A percentile compares a stretch with the other conserved stretches of the same genome.
Evolutionary conservation across 2,797 vertebrate genomes (phyloP).

Genomic region (Cryptoblepharus egeriae): DNA sequence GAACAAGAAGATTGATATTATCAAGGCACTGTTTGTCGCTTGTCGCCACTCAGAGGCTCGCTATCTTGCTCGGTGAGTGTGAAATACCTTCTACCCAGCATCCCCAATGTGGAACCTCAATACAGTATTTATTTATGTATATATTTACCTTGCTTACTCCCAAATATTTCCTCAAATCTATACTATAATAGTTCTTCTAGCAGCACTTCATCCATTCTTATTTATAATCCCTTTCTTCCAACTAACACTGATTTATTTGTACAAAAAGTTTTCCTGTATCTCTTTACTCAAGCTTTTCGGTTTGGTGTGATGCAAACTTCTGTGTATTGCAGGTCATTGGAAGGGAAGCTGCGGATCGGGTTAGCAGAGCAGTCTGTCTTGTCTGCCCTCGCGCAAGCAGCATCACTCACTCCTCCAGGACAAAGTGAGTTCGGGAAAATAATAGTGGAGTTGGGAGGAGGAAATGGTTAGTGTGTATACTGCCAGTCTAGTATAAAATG

Average conservation of each 20-base stretch:
- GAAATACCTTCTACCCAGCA: not conserved
- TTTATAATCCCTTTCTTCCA: not conserved
- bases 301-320: not conserved
- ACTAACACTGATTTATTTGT: not conserved
- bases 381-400: constrained; percentile 85
- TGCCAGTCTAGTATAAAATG: not conserved
- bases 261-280: not conserved
- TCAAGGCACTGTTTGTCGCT: constrained; percentile 92
- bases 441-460: not conserved
- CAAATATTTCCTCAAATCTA: not conserved
- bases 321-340: constrained; percentile 82
- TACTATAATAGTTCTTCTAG: not conserved
- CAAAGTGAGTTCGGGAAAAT: constrained; percentile 80
- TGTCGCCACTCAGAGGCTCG: constrained; percentile 91
- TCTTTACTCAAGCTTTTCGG: not conserved
- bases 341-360: constrained; percentile 90
- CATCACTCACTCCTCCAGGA: constrained; percentile 87
- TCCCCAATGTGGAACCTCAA: too few species aligned
- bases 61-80: constrained; percentile 87
- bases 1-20: constrained; percentile 93
- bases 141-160: not conserved
- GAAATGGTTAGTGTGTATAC: not conserved
- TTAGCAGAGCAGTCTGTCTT: constrained; percentile 91
- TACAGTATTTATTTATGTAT: not conserved
- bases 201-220: not conserved